These are phyloP conservation scores for Ctenopoma multispine DNA, from an alignment of 2,797 vertebrate genomes.

Conservation along the genomic window DNA sequence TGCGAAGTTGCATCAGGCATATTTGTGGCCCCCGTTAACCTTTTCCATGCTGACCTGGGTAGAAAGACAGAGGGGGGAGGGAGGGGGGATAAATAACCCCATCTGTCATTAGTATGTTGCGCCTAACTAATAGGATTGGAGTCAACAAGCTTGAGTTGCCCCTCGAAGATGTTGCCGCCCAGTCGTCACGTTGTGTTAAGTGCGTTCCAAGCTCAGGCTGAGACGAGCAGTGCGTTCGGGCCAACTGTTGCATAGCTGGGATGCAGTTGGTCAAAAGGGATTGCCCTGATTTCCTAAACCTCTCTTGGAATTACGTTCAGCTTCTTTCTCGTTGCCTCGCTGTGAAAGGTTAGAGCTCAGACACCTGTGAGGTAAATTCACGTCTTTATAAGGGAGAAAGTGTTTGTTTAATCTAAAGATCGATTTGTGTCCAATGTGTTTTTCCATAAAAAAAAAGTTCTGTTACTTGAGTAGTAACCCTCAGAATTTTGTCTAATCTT, in stretches of 20 bases:
- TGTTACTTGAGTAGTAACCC: too few relatives aligned
- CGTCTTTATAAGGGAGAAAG: slow-evolving; percentile 2
- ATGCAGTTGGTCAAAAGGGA: slow-evolving; percentile 72
- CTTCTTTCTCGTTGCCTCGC: slow-evolving; percentile 58
- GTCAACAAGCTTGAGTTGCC: slow-evolving; percentile 77
- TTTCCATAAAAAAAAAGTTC: neutral
- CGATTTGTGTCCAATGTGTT: neutral
- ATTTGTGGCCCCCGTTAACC: slow-evolving; percentile 54
- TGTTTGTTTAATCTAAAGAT: neutral
- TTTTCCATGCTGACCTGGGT: slow-evolving; percentile 54
- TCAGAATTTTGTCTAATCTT: neutral
- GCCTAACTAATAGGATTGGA: slow-evolving; percentile 82
- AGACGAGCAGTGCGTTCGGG: slow-evolving; percentile 56
- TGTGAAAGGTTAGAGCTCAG: slow-evolving; percentile 15
- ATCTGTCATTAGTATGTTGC: slow-evolving; percentile 76
- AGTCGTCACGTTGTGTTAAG: slow-evolving; percentile 53
- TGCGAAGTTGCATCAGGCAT: slow-evolving; percentile 35
- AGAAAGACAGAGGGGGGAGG: slow-evolving; percentile 21
- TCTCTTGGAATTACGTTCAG: slow-evolving; percentile 70
- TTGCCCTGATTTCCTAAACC: slow-evolving; percentile 82
- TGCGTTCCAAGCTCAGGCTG: slow-evolving; percentile 55
- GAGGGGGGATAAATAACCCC: slow-evolving; percentile 66
- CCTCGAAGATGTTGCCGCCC: slow-evolving; percentile 65
- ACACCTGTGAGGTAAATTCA: slow-evolving; percentile 11
- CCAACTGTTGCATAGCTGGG: slow-evolving; percentile 76